These are phyloP conservation scores for Trematocara variabile DNA, from an alignment of 2,113 vertebrate genomes.

Conservation along the genomic window DNA sequence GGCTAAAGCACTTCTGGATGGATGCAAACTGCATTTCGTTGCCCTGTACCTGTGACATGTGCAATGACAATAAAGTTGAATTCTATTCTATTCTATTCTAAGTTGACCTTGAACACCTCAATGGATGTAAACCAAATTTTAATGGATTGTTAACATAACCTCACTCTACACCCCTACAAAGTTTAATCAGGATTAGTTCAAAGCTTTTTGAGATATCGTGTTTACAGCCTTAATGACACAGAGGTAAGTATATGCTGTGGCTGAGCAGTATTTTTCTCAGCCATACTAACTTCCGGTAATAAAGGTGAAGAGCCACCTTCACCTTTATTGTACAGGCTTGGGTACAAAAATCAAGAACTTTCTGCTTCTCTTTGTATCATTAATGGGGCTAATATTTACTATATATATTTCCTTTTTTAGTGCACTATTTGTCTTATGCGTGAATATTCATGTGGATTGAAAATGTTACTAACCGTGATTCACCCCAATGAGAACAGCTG, in stretches of 20 bases:
- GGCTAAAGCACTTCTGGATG: too few species aligned
- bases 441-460: background rate
- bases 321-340: background rate
- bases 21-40: too few species aligned
- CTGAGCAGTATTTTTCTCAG: background rate
- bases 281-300: background rate
- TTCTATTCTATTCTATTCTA: too few species aligned
- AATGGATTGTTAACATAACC: background rate
- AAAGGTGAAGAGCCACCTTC: background rate
- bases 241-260: background rate
- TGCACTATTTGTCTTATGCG: background rate
- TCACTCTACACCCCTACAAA: background rate
- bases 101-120: background rate
- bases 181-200: background rate
- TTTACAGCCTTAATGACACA: background rate
- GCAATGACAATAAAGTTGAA: too few species aligned
- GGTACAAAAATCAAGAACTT: background rate
- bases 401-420: background rate
- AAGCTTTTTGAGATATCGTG: background rate
- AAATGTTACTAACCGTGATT: background rate
- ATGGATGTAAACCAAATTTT: background rate
- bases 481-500: background rate
- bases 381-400: background rate
- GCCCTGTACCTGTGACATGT: too few species aligned
- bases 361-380: background rate